phyloP scores from a whole-genome alignment of 2,113 vertebrate genomes.

The Hiodon alosoides region DNA sequence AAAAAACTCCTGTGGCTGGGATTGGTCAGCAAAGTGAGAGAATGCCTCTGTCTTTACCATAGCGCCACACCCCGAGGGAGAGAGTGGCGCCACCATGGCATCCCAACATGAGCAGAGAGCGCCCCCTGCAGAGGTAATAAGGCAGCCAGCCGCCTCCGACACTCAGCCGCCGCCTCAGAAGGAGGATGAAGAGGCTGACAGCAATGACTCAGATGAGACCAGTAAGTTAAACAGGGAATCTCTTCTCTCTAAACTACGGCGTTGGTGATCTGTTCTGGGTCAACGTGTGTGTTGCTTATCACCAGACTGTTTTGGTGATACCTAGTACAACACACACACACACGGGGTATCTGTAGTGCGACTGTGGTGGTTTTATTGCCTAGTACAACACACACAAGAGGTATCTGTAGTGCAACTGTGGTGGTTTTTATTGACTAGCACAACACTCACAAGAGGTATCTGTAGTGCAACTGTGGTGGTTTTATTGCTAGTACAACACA shows the following conservation, averaged over 20 bases:
- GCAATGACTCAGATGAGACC: slow-evolving; percentile 78
- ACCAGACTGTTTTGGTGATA: background rate
- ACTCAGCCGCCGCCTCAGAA: slow-evolving; percentile 38
- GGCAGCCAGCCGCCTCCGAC: slow-evolving; percentile 36
- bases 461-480: too few species aligned
- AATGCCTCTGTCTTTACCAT: background rate
- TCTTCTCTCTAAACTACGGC: slow-evolving; percentile 15
- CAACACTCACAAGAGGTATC: too few species aligned
- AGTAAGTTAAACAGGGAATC: slow-evolving; percentile 51
- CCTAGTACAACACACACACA: too few species aligned
- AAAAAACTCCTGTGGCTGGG: background rate
- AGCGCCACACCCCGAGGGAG: slow-evolving; percentile 35
- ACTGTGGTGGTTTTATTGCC: too few species aligned
- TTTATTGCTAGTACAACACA: too few species aligned
- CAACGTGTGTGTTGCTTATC: background rate
- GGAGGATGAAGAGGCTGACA: slow-evolving; percentile 71
- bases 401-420: too few species aligned
- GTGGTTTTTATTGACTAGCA: too few species aligned
- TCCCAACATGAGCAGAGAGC: slow-evolving; percentile 45
- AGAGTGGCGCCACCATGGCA: slow-evolving; percentile 41
- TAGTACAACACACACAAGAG: too few species aligned
- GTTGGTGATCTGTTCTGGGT: background rate
- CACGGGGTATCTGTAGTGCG: too few species aligned
- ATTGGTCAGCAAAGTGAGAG: background rate
- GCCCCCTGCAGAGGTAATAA: slow-evolving; percentile 46